Evolutionary conservation across 1,140 invertebrate species (phyloP).

Genomic region (Euglossa dilemma): DNA sequence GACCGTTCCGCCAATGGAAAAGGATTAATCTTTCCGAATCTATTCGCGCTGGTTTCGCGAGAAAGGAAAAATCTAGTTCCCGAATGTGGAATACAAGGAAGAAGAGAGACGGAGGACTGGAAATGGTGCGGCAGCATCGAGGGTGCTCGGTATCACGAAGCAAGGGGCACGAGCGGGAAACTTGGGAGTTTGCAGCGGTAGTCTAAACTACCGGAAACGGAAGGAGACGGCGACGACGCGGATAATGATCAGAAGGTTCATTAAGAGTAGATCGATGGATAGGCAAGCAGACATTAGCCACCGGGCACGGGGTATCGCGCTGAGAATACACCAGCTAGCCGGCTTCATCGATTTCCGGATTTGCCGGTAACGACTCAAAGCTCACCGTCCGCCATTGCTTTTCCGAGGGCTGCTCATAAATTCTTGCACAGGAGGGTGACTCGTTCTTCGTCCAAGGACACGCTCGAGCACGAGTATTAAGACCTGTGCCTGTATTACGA

Average conservation of each 20-base stretch:
- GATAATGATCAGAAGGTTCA: conserved; percentile 55
- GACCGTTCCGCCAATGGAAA: too few species aligned
- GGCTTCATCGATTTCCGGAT: conserved; percentile 53
- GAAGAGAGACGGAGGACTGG: not conserved
- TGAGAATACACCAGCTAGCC: conserved; percentile 20
- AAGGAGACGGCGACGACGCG: conserved; percentile 31
- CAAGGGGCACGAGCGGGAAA: too few species aligned
- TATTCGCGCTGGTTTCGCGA: too few species aligned
- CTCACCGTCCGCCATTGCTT: conserved; percentile 13
- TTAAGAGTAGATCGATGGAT: conserved; percentile 54
- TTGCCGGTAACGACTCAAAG: conserved; percentile 46
- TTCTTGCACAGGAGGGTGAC: conserved; percentile 2
- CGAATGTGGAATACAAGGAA: too few species aligned
- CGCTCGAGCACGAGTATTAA: not conserved
- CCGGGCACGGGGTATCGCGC: conserved; percentile 13
- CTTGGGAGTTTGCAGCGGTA: not conserved
- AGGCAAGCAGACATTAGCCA: conserved; percentile 45
- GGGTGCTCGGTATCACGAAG: not conserved
- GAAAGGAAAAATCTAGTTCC: too few species aligned
- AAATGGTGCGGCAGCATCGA: not conserved
- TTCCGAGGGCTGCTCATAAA: conserved; percentile 17
- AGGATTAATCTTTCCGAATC: too few species aligned
- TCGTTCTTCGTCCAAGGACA: conserved; percentile 17
- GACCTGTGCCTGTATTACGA: not conserved
- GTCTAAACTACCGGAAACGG: conserved; percentile 29